Evolutionary conservation across 2,113 vertebrate species (phyloP).

Genomic region (Pachypanchax playfairii): DNA sequence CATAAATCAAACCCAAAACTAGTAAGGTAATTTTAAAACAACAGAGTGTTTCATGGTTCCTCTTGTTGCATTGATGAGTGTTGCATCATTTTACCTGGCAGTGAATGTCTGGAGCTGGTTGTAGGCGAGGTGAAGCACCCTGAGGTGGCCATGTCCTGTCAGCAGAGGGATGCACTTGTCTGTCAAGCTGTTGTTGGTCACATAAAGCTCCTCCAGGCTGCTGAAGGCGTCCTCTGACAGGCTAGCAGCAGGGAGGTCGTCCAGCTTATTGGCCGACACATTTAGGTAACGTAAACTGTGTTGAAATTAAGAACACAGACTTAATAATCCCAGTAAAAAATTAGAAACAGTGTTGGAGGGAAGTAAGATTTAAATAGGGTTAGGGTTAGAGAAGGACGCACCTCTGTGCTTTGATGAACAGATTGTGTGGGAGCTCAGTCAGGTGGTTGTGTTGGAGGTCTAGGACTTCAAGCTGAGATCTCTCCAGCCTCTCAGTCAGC

Average conservation of each 20-base stretch:
- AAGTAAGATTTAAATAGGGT: neutral
- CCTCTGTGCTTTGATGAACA: constrained; percentile 93
- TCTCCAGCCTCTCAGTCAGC: constrained; percentile 87
- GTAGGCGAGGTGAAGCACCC: constrained; percentile 93
- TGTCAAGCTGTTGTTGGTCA: constrained; percentile 92
- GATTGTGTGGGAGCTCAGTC: constrained; percentile 87
- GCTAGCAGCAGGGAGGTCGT: constrained; percentile 90
- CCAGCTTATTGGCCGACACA: constrained; percentile 94
- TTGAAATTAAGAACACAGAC: constrained; percentile 2
- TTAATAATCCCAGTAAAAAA: neutral
- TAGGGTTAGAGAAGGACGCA: constrained; percentile 40
- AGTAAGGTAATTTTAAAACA: too few species aligned
- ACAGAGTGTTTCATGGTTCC: too few species aligned
- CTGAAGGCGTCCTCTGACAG: constrained; percentile 90
- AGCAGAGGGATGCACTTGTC: constrained; percentile 92
- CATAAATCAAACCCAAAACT: too few species aligned
- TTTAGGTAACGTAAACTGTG: constrained; percentile 92
- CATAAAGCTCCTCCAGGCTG: constrained; percentile 91
- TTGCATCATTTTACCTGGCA: constrained; percentile 82
- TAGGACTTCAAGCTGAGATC: constrained; percentile 87
- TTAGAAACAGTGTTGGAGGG: neutral
- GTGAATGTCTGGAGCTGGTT: constrained; percentile 96
- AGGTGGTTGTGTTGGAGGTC: constrained; percentile 96
- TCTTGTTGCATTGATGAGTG: neutral
- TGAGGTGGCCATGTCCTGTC: constrained; percentile 88